phyloP scores from a whole-genome alignment of 2,113 vertebrate genomes.

The Phalacrocorax aristotelis region DNA sequence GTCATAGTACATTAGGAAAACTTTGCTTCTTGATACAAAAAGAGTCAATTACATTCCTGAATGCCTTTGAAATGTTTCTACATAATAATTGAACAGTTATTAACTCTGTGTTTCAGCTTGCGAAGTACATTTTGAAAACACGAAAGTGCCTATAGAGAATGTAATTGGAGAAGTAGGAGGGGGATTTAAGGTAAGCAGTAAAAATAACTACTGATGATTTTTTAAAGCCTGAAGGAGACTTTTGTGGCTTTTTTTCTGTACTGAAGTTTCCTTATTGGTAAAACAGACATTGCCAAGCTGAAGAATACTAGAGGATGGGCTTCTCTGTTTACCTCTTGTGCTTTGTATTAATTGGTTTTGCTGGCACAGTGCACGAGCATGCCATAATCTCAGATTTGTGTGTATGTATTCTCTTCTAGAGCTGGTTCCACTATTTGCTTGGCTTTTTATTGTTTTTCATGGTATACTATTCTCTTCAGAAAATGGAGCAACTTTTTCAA shows the following conservation, averaged over 20 bases:
- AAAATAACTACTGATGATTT: neutral
- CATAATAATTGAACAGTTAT: neutral
- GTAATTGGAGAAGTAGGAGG: slow-evolving; percentile 93
- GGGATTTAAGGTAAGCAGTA: slow-evolving; percentile 91
- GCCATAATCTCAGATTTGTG: neutral
- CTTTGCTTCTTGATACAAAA: neutral
- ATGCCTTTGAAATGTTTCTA: neutral
- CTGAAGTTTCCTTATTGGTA: neutral
- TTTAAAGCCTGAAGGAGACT: neutral
- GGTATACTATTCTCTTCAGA: neutral
- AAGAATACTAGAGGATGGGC: neutral
- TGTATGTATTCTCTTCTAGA: neutral
- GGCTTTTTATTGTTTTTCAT: neutral
- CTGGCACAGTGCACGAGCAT: neutral
- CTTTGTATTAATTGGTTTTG: neutral
- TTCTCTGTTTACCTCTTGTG: neutral
- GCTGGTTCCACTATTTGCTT: neutral
- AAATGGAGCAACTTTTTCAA: neutral
- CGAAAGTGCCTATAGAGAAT: slow-evolving; percentile 91
- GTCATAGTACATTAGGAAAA: neutral
- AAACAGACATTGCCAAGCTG: neutral
- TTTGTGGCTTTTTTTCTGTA: neutral
- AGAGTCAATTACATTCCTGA: neutral
- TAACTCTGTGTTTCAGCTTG: slow-evolving; percentile 79
- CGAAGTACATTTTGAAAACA: slow-evolving; percentile 92